Conservation (phyloP, 1,140 invertebrate species). For the Chironomus tepperi region DNA sequence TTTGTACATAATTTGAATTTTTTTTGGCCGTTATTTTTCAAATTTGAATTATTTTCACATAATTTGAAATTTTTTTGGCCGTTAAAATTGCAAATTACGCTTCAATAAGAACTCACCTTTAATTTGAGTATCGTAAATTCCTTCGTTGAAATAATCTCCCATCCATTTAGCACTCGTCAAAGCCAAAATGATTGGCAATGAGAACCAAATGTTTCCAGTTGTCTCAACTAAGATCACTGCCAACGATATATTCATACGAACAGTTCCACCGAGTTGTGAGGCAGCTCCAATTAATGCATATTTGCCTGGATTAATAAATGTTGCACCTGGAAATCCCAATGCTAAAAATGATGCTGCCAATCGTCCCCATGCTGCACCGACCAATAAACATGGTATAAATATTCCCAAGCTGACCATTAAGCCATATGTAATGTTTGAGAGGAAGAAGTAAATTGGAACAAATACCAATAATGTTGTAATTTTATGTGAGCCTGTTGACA, state of each 20-base stretch:
- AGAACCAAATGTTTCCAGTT: conserved; percentile 91
- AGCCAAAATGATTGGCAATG: conserved; percentile 79
- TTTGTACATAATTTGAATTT: too few relatives aligned
- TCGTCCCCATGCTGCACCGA: conserved; percentile 94
- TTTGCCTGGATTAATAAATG: conserved; percentile 72
- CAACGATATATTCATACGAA: conserved; percentile 92
- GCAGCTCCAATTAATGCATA: conserved; percentile 95
- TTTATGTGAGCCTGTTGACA: conserved; percentile 78
- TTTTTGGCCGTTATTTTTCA: too few relatives aligned
- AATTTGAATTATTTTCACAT: too few relatives aligned
- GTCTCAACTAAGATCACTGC: conserved; percentile 95
- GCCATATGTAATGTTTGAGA: conserved; percentile 91
- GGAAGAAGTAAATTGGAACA: conserved; percentile 77
- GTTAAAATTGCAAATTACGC: too few relatives aligned
- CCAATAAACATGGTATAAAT: conserved; percentile 91
- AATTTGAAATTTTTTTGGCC: too few relatives aligned
- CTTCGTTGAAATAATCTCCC: conserved; percentile 96
- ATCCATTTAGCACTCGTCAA: conserved; percentile 95
- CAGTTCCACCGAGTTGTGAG: conserved; percentile 92
- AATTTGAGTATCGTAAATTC: conserved; percentile 94
- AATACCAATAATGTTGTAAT: conserved; percentile 71
- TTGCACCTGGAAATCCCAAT: conserved; percentile 52
- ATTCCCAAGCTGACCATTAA: conserved; percentile 90
- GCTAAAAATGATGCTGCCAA: conserved; percentile 67
- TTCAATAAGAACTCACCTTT: conserved; percentile 40